These are phyloP conservation scores for Agrotis ipsilon DNA, from an alignment of 2,888 invertebrate genomes.

Conservation along the genomic window DNA sequence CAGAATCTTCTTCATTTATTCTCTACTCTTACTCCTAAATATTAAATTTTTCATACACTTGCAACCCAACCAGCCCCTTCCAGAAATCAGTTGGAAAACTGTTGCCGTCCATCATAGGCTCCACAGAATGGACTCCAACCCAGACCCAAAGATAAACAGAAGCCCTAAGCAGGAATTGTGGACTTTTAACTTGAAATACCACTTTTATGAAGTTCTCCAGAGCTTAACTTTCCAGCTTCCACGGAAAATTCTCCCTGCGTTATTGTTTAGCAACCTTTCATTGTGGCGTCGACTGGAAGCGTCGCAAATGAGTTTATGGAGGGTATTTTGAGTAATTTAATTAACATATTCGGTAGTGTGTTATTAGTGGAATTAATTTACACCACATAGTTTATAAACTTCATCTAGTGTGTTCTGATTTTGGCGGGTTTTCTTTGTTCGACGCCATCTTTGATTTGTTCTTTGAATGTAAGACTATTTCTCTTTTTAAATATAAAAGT, in stretches of 20 bases:
- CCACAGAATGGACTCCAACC: too few relatives aligned
- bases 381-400: constrained; percentile 21
- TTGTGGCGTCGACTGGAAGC: constrained; percentile 32
- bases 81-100: not conserved
- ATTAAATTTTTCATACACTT: too few relatives aligned
- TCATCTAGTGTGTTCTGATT: not conserved
- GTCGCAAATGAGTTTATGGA: constrained; percentile 35
- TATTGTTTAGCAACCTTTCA: constrained; percentile 50
- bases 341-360: constrained; percentile 35
- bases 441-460: not conserved
- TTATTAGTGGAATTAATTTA: constrained; percentile 28
- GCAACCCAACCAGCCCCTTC: not conserved
- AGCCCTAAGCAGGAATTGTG: constrained; percentile 16
- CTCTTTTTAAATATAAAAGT: too few relatives aligned
- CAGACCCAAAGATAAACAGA: constrained; percentile 30
- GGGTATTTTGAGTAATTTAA: constrained; percentile 35
- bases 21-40: too few relatives aligned
- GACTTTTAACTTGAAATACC: constrained; percentile 37
- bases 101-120: not conserved
- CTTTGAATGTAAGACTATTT: too few relatives aligned
- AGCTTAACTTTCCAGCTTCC: constrained; percentile 50
- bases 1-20: too few relatives aligned
- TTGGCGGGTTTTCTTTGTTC: constrained; percentile 1
- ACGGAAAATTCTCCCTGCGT: constrained; percentile 43
- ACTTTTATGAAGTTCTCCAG: constrained; percentile 51